Conservation (phyloP, 2,888 invertebrate genomes). For the Venusia cambrica region DNA sequence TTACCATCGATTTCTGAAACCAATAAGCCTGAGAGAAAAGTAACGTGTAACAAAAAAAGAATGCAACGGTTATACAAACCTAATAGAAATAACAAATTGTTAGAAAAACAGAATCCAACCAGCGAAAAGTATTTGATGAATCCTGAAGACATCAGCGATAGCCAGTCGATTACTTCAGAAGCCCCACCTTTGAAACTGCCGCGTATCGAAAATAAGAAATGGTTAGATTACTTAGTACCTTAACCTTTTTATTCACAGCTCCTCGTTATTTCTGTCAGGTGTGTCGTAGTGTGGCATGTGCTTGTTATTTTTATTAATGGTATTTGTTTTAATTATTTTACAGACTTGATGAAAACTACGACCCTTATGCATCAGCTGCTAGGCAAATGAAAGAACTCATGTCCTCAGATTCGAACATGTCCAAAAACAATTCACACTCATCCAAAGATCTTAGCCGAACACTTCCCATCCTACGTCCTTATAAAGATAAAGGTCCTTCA, state of each 20-base stretch:
- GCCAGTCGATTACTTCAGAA: slow-evolving; percentile 54
- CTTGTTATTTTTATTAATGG: slow-evolving; percentile 2
- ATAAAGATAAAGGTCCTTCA: slow-evolving; percentile 59
- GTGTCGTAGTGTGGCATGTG: slow-evolving; percentile 5
- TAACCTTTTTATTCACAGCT: slow-evolving; percentile 12
- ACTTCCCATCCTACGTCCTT: slow-evolving; percentile 64
- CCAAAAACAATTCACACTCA: slow-evolving; percentile 63
- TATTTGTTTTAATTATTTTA: slow-evolving; percentile 29
- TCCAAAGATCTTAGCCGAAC: slow-evolving; percentile 68
- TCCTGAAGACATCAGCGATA: slow-evolving; percentile 53
- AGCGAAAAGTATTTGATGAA: slow-evolving; percentile 54
- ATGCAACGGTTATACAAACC: slow-evolving; percentile 51
- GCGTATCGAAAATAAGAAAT: slow-evolving; percentile 61
- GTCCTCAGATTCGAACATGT: slow-evolving; percentile 82
- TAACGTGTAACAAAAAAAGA: slow-evolving; percentile 46
- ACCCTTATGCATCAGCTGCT: slow-evolving; percentile 90
- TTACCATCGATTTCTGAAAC: slow-evolving; percentile 60
- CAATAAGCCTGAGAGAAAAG: slow-evolving; percentile 49
- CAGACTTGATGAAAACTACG: slow-evolving; percentile 83
- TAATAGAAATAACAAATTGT: slow-evolving; percentile 51
- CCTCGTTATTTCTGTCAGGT: slow-evolving; percentile 5
- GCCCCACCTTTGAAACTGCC: slow-evolving; percentile 71
- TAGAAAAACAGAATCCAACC: slow-evolving; percentile 52
- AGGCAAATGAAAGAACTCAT: slow-evolving; percentile 91
- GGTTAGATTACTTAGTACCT: slow-evolving; percentile 50